phyloP scores from a whole-genome alignment of 92 coral and sea anemone species.

The Galaxea fascicularis region DNA sequence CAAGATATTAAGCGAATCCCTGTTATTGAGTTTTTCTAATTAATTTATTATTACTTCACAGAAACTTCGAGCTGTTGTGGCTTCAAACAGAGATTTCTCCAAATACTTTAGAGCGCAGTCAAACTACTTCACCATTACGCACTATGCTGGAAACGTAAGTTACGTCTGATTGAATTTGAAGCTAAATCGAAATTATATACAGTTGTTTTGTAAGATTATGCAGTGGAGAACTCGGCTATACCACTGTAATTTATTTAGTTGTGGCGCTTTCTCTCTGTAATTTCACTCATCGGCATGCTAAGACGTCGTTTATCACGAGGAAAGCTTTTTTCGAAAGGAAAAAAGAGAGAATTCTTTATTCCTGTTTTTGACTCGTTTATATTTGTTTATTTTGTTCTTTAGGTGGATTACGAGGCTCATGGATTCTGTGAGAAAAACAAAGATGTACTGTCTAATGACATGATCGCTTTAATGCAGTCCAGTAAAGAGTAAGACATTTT shows the following conservation, averaged over 20 bases:
- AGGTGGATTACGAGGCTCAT: conserved; percentile 89
- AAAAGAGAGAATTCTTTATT: not conserved
- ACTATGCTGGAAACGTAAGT: conserved; percentile 94
- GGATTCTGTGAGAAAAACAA: conserved; percentile 93
- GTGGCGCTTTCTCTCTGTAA: no score
- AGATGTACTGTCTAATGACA: conserved; percentile 84
- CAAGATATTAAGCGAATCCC: no score
- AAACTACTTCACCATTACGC: conserved; percentile 80
- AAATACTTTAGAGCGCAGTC: conserved; percentile 89
- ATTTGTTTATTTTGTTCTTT: not conserved
- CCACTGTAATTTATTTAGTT: no score
- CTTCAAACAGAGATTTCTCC: conserved; percentile 68
- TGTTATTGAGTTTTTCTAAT: not conserved
- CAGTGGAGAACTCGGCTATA: no score
- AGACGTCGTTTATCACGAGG: no score
- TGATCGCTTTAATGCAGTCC: conserved; percentile 87
- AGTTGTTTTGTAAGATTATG: no score
- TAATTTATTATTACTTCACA: not conserved
- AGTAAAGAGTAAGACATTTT: conserved; percentile 71
- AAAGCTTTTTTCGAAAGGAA: not conserved
- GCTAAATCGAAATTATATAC: not conserved
- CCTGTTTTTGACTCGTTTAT: not conserved
- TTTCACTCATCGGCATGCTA: no score
- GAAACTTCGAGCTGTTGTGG: conserved; percentile 91
- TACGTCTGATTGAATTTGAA: not conserved